A percentile compares a stretch with the other conserved stretches of the same genome.
Evolutionary conservation across 2,888 invertebrate species (phyloP).

Genomic region (Zaprionus bogoriensis): DNA sequence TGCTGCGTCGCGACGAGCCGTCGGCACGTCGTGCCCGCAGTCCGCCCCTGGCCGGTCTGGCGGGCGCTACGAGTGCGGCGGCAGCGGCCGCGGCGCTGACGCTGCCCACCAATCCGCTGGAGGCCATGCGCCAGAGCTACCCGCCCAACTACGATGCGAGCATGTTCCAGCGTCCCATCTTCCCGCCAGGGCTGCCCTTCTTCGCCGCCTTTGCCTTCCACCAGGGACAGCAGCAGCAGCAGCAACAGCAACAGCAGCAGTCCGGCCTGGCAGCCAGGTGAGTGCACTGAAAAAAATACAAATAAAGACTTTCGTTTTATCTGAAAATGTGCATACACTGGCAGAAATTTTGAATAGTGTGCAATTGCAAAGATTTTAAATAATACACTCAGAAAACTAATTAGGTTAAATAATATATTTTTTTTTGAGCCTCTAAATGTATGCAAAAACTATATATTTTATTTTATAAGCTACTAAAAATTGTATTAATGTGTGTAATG

Average conservation of each 20-base stretch:
- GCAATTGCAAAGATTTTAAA: too few species aligned
- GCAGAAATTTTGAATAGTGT: too few species aligned
- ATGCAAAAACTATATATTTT: too few species aligned
- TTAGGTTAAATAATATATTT: too few species aligned
- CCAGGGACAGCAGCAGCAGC: slow-evolving; percentile 81
- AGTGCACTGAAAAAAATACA: slow-evolving; percentile 27
- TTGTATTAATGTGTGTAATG: too few species aligned
- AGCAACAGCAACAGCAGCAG: slow-evolving; percentile 81
- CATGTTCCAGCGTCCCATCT: slow-evolving; percentile 82
- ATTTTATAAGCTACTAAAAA: too few species aligned
- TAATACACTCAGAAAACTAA: too few species aligned
- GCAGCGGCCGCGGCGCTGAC: slow-evolving; percentile 45
- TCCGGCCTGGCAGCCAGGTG: slow-evolving; percentile 79
- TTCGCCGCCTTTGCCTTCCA: slow-evolving; percentile 83
- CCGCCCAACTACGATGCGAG: slow-evolving; percentile 81
- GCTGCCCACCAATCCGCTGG: slow-evolving; percentile 70
- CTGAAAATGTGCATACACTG: too few species aligned
- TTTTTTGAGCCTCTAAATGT: too few species aligned
- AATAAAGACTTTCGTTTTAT: too few species aligned
- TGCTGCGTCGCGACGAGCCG: slow-evolving; percentile 90
- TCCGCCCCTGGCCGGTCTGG: slow-evolving; percentile 49
- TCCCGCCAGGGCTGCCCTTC: slow-evolving; percentile 82
- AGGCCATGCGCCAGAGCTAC: slow-evolving; percentile 84
- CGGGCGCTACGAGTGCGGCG: slow-evolving; percentile 32
- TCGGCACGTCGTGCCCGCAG: slow-evolving; percentile 46